Conservation (phyloP, 2,113 vertebrate genomes). For the Vulpes lagopus region DNA sequence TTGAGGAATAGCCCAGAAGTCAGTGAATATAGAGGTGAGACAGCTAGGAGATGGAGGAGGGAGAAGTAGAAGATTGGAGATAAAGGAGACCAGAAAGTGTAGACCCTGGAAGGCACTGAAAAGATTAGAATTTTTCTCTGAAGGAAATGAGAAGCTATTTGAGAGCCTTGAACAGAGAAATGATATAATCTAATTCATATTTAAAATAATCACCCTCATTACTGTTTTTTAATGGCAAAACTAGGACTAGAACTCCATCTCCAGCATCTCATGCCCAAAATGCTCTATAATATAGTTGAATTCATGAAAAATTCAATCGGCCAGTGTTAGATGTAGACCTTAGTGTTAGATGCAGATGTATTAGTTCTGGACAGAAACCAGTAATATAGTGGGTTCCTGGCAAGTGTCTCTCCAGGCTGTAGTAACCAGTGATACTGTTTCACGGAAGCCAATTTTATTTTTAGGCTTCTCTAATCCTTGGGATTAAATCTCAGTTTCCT, state of each 20-base stretch:
- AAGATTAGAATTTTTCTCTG: neutral
- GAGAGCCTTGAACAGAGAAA: neutral
- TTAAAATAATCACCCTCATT: neutral
- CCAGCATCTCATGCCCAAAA: neutral
- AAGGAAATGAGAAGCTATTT: neutral
- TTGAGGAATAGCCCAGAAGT: neutral
- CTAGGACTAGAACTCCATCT: neutral
- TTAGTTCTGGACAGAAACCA: constrained; percentile 2
- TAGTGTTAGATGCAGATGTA: neutral
- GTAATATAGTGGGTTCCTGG: neutral
- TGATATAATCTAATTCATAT: neutral
- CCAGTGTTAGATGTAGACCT: neutral
- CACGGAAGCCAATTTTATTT: constrained; percentile 6
- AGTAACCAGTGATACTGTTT: constrained; percentile 8
- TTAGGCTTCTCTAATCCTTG: constrained; percentile 1
- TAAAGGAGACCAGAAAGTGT: neutral
- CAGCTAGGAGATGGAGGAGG: neutral
- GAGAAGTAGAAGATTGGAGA: neutral
- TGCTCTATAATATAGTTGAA: neutral
- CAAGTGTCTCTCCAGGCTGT: neutral
- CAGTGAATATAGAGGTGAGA: neutral
- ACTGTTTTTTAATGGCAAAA: neutral
- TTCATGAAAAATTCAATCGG: neutral
- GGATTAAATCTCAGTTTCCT: constrained; percentile 4
- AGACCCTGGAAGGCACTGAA: neutral